Conservation (phyloP, 2,888 invertebrate species). For the Myopa testacea region DNA sequence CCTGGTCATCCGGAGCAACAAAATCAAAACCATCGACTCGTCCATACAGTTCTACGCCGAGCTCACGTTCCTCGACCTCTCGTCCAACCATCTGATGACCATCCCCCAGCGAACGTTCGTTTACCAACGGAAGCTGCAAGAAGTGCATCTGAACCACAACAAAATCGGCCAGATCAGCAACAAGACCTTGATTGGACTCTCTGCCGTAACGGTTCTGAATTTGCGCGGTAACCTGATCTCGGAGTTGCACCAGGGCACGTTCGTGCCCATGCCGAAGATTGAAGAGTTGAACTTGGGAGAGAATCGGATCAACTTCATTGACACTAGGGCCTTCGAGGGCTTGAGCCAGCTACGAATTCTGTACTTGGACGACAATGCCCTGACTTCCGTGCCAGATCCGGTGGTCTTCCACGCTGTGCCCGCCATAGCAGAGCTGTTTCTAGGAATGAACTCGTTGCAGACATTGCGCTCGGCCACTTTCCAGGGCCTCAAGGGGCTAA, state of each 20-base stretch:
- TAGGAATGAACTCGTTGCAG: constrained; percentile 86
- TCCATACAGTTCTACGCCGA: constrained; percentile 91
- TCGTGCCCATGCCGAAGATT: constrained; percentile 79
- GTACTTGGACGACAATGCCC: constrained; percentile 86
- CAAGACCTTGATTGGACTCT: constrained; percentile 83
- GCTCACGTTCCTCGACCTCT: constrained; percentile 84
- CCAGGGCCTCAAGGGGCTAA: constrained; percentile 81
- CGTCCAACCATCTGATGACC: constrained; percentile 85
- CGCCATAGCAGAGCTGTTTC: constrained; percentile 84
- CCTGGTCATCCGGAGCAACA: constrained; percentile 85
- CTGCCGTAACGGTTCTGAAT: constrained; percentile 83
- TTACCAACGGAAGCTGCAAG: constrained; percentile 84
- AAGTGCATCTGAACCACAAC: constrained; percentile 86
- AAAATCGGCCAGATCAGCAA: constrained; percentile 85
- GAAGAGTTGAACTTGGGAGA: constrained; percentile 89
- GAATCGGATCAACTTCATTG: constrained; percentile 85
- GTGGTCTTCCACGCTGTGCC: constrained; percentile 78
- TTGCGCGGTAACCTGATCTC: constrained; percentile 85
- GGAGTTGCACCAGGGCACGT: constrained; percentile 80
- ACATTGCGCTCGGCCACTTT: constrained; percentile 82
- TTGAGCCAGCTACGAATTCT: constrained; percentile 80
- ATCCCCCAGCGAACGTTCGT: constrained; percentile 84
- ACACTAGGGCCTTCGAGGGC: constrained; percentile 82
- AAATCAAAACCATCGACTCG: constrained; percentile 88
- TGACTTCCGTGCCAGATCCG: constrained; percentile 81